Conservation (phyloP, 2,113 vertebrate genomes). For the Neotragus pygmaeus region DNA sequence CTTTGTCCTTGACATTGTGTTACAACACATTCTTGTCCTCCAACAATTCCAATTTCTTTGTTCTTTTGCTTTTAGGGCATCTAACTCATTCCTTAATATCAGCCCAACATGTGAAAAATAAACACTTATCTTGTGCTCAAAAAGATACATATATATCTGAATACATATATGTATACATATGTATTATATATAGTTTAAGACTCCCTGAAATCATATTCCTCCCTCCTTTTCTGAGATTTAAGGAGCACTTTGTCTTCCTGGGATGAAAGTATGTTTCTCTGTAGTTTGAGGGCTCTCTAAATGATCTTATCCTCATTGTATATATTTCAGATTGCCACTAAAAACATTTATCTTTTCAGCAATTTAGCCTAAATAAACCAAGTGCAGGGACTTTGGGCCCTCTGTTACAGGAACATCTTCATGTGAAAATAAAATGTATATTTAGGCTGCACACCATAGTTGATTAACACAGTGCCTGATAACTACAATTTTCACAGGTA, state of each 20-base stretch:
- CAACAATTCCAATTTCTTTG: background rate
- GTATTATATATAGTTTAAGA: background rate
- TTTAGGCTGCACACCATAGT: background rate
- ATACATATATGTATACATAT: background rate
- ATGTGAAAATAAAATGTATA: background rate
- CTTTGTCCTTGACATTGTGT: background rate
- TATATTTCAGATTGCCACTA: background rate
- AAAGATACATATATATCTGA: background rate
- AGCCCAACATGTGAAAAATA: background rate
- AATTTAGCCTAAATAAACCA: background rate
- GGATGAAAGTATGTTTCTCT: background rate
- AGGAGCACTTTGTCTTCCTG: background rate
- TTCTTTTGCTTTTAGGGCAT: slow-evolving; percentile 17
- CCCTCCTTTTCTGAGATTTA: background rate
- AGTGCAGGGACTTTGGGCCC: background rate
- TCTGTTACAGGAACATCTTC: background rate
- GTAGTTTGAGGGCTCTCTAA: background rate
- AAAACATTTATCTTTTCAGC: background rate
- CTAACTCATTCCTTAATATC: background rate
- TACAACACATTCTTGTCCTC: background rate
- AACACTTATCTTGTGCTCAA: background rate
- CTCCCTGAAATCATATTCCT: background rate
- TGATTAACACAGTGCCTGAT: background rate
- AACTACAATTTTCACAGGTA: background rate
- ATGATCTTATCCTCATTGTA: background rate